Evolutionary conservation across 2,888 invertebrate species (phyloP).

Genomic region (Limnephilus rhombicus): DNA sequence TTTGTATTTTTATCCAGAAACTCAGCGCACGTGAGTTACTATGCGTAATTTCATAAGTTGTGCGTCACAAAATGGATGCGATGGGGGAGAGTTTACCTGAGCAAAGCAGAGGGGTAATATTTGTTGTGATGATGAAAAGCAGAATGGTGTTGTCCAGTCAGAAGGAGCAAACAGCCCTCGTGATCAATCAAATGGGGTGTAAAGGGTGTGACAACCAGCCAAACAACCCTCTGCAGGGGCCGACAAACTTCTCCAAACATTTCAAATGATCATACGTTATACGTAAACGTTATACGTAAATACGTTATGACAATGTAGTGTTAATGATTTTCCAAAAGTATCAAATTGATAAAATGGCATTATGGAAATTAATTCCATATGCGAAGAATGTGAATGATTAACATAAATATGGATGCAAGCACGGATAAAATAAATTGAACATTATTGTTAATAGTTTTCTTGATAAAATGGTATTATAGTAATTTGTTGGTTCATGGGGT

Average conservation of each 20-base stretch:
- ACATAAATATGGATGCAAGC: too few species aligned
- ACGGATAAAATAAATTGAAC: too few species aligned
- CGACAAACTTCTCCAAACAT: background rate
- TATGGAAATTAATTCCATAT: too few species aligned
- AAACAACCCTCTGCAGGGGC: background rate
- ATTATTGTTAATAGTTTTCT: too few species aligned
- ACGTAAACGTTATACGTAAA: too few species aligned
- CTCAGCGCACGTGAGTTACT: background rate
- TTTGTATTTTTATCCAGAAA: background rate
- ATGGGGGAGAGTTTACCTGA: background rate
- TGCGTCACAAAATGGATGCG: conserved; percentile 13
- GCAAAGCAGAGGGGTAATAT: conserved; percentile 6
- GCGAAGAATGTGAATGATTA: too few species aligned
- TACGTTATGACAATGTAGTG: too few species aligned
- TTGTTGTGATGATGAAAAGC: conserved; percentile 35
- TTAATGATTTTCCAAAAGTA: too few species aligned
- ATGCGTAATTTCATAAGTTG: background rate
- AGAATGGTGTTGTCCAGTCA: conserved; percentile 40
- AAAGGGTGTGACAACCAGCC: background rate
- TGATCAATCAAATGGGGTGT: conserved; percentile 11
- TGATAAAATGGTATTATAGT: too few species aligned
- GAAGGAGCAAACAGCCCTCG: conserved; percentile 27
- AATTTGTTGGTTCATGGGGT: too few species aligned
- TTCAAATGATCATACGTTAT: too few species aligned
- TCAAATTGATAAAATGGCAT: too few species aligned